Evolutionary conservation across 2,888 invertebrate genomes (phyloP), one percentile per base, ranked within the genome.

Genomic region (Toxonevra muliebris): DNA sequence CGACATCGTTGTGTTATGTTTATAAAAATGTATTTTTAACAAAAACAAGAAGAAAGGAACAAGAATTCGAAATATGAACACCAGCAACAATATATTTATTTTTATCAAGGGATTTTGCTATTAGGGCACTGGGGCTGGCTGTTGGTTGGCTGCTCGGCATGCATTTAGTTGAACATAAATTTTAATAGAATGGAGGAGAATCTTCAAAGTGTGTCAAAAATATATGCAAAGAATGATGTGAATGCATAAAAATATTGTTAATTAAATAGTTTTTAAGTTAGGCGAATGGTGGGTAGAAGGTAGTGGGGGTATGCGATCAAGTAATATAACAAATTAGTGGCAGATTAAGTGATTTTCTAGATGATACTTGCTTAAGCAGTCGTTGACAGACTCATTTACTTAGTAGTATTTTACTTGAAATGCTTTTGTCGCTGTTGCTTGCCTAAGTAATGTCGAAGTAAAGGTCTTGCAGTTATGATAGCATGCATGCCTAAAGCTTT

Each of bases 121-220:
- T 20, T 59, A 64, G 60, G 68, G 41, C 55, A 61, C 64, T 50
- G 61, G 59, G 30, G 30, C 30, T 30, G 30, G 30, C 30, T 30
- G 30, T 30, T 7, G 30, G 30, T 30, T 30, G 30, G 30, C 30
- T 30, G 30, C 30, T 30, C 30, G 30, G 48, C 15, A 48, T n/a
- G 48, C 48, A 15, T 48, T 48, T 5, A 48, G 15, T 15, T 5
- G 48, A n/a, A 48, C 13, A 48, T 48, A 48, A 48, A 48, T 48
- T 48, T n/a, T 48, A 48, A 15, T 48, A 48, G 8, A 4, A 48
- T 48, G 58, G 40, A 55, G 63, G 72, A 77, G 72, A 77, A 75
- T 78, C 78, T 77, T 73, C 68, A 74, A 75, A 76, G 71, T 76
- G 66, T 79, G 78, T 79, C 78, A 77, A 71, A 76, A 74, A 71